Percentiles rank a stretch among this genome's conserved stretches.
These are phyloP conservation scores for Tragelaphus buxtoni DNA, from an alignment of 2,113 vertebrate genomes.

Conservation along the genomic window DNA sequence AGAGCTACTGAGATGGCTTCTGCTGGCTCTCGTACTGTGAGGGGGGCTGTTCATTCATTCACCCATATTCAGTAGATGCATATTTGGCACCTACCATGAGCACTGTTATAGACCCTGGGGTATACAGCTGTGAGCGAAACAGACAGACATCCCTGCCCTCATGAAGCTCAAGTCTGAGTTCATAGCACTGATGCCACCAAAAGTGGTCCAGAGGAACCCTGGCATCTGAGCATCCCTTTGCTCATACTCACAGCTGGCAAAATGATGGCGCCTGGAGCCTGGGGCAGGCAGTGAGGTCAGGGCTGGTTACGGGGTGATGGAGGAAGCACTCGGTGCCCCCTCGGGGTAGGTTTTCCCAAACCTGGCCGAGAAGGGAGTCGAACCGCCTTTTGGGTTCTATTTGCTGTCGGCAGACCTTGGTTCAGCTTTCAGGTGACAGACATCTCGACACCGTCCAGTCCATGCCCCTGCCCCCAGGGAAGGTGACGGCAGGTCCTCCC, in stretches of 20 bases:
- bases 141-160: not conserved
- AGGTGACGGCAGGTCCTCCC: not conserved
- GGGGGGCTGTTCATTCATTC: no score
- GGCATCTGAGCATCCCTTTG: not conserved
- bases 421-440: not conserved
- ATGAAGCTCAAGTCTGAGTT: accelerated
- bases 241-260: accelerated
- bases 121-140: not conserved
- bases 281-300: not conserved
- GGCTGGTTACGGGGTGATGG: accelerated
- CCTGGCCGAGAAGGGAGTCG: not conserved
- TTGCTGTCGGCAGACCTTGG: not conserved
- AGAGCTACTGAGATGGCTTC: no score
- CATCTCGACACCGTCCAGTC: not conserved
- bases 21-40: no score
- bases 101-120: no score
- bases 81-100: no score
- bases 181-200: accelerated
- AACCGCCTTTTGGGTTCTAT: not conserved
- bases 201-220: not conserved
- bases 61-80: no score
- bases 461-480: not conserved
- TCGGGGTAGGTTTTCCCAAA: not conserved
- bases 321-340: not conserved
- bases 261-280: accelerated